A percentile compares a stretch with the other conserved stretches of the same genome.
Evolutionary conservation across 1,140 invertebrate species (phyloP).

Genomic region (Nephila pilipes): DNA sequence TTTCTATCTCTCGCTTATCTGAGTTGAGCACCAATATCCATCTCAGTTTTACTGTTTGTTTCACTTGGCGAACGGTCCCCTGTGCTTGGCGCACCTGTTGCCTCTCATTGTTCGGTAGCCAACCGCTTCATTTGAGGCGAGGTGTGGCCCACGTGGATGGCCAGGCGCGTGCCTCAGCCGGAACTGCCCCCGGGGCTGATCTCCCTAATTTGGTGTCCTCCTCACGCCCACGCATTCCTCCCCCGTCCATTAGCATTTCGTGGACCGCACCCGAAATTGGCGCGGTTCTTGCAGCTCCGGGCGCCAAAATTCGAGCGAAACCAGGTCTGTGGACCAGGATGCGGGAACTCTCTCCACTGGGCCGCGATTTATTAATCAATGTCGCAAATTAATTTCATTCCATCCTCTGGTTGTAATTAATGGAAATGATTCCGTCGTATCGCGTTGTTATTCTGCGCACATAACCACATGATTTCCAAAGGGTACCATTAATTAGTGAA

Average conservation of each 20-base stretch:
- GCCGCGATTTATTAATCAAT: neutral
- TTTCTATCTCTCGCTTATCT: too few species aligned
- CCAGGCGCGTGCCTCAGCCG: constrained; percentile 58
- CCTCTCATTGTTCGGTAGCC: constrained; percentile 70
- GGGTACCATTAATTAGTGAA: too few species aligned
- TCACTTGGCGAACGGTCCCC: neutral
- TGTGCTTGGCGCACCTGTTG: neutral
- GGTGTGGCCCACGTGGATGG: constrained; percentile 62
- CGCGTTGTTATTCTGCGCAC: too few species aligned
- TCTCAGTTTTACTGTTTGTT: too few species aligned
- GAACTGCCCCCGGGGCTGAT: constrained; percentile 37
- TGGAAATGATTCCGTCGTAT: neutral
- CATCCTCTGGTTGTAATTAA: neutral
- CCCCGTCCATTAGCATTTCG: neutral
- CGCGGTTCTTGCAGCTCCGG: neutral
- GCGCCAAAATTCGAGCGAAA: neutral
- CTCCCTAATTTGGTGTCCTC: constrained; percentile 46
- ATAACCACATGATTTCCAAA: too few species aligned
- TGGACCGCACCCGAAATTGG: neutral
- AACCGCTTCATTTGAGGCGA: constrained; percentile 47
- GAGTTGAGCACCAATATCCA: too few species aligned
- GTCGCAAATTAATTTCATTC: neutral
- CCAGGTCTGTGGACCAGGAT: neutral
- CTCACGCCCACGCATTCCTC: constrained; percentile 31
- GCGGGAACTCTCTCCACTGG: neutral